phyloP scores from a whole-genome alignment of 2,888 invertebrate species.

The Cryptocheilus praepositus region DNA sequence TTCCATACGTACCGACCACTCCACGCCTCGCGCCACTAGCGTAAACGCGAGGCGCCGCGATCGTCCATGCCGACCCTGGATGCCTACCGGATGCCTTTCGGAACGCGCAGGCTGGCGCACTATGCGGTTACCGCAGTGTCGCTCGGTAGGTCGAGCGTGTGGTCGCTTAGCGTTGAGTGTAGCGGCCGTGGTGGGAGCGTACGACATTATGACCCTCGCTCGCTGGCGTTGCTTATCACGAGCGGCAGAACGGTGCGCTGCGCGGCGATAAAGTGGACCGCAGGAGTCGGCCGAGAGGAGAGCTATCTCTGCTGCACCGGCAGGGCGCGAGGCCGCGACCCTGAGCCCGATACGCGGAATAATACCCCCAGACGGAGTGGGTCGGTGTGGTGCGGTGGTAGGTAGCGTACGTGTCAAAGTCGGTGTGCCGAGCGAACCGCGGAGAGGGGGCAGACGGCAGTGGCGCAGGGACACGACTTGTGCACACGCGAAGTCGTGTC shows the following conservation, averaged over 20 bases:
- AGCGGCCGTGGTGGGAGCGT: not conserved
- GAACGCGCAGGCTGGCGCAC: too few species aligned
- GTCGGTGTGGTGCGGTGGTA: not conserved
- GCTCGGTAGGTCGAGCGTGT: slow-evolving; percentile 1
- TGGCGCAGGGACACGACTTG: not conserved
- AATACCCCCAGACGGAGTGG: slow-evolving; percentile 20
- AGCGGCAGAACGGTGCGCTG: not conserved
- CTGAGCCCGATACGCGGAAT: slow-evolving; percentile 55
- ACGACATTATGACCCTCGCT: not conserved
- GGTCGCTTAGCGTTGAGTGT: not conserved
- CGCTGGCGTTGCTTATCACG: not conserved
- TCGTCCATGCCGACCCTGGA: too few species aligned
- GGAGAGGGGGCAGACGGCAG: not conserved
- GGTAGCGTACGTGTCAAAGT: slow-evolving; percentile 37
- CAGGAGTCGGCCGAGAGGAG: slow-evolving; percentile 1
- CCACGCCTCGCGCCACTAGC: too few species aligned
- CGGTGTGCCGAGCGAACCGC: slow-evolving; percentile 19
- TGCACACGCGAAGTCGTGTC: not conserved
- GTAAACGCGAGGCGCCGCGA: too few species aligned
- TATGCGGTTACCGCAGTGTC: too few species aligned
- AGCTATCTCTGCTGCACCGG: slow-evolving; percentile 24
- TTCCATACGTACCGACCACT: too few species aligned
- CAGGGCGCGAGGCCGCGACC: slow-evolving; percentile 60
- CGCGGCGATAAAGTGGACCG: slow-evolving; percentile 1
- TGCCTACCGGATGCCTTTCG: too few species aligned